Base-by-base conservation (phyloP, 2,888 invertebrate genomes). In the Platerodrilus igneus region DNA sequence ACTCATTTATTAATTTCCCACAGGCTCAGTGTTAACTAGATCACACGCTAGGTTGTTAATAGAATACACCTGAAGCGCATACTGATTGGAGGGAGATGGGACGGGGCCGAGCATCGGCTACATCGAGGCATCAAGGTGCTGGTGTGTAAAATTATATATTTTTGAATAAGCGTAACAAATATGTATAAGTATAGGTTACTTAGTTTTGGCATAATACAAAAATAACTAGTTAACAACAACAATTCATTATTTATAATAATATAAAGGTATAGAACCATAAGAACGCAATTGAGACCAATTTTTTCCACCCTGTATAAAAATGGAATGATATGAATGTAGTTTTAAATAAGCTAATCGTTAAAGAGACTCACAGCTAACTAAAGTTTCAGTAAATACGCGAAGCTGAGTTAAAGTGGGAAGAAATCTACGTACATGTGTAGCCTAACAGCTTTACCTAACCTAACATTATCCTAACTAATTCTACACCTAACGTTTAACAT, bases 161-260 rank as follows among this genome's bases (percentile, higher is more conserved):
- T 56, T 57, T 50, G 58, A 61, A 60, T 57, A 62, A 62, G 62
- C 62, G 59, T 51, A 53, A 55, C 49, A 47, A 48, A 52, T 52
- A 48, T 53, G 18, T 46, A 46, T 26, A 46, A 42, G 40, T 44
- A 47, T 44, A 47, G 35, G 44, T 36, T 38, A 23, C 40, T 32
- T 41, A 41, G 48, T 52, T 51, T 57, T 56, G 53, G 50, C 53
- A 53, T 52, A 59, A 60, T 66, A 65, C 57, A 66, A 67, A 66
- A 67, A 66, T 66, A 66, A 66, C 61, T 59, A 59, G 60, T 60
- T 55, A 65, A 64, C 66, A 60, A 60, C 60, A 63, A 46, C 42
- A 46, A 39, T 42, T 42, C 41, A 37, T 45, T 46, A 35, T 30
- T 40, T 42, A 35, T 34, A n/a, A n/a, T n/a, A n/a, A n/a, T n/a